Percentiles rank a stretch among this genome's conserved stretches.
Evolutionary conservation across 64 coral and sea anemone species (phyloP).

Genomic region (Acropora tenuis): DNA sequence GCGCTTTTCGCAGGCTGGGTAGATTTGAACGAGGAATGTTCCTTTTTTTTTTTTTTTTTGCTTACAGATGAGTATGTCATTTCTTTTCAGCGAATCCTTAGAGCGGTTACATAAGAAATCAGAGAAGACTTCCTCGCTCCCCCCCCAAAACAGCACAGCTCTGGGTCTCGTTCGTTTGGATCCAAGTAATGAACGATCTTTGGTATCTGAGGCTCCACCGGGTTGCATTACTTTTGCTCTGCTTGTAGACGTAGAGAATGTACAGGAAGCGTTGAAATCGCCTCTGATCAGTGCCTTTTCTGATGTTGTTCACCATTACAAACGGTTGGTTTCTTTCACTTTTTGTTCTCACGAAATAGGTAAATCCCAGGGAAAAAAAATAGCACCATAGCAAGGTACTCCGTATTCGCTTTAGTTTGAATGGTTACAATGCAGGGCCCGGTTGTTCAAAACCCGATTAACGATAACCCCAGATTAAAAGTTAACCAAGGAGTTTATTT

Average conservation of each 20-base stretch:
- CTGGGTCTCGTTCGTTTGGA: slow-evolving; percentile 78
- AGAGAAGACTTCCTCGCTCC: not conserved
- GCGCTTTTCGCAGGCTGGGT: too few species aligned
- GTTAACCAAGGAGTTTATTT: too few species aligned
- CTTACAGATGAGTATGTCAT: too few species aligned
- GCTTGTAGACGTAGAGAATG: slow-evolving; percentile 63
- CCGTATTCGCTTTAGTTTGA: not conserved
- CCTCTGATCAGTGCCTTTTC: slow-evolving; percentile 80
- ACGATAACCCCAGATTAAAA: too few species aligned
- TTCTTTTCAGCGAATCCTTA: slow-evolving; percentile 31
- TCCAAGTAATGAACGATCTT: slow-evolving; percentile 52
- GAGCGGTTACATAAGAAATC: slow-evolving; percentile 9
- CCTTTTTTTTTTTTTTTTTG: too few species aligned
- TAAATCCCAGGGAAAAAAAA: too few species aligned
- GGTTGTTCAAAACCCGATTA: too few species aligned
- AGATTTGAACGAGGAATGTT: too few species aligned
- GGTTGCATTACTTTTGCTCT: slow-evolving; percentile 78
- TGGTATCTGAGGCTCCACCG: slow-evolving; percentile 44
- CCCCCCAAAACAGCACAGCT: not conserved
- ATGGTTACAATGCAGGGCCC: too few species aligned
- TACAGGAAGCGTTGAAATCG: slow-evolving; percentile 49
- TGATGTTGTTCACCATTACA: slow-evolving; percentile 52
- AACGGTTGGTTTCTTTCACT: slow-evolving; percentile 35
- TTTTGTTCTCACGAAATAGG: too few species aligned
- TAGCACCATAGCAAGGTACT: too few species aligned